phyloP scores from a whole-genome alignment of 2,797 vertebrate genomes.

The Cyprinella venusta region DNA sequence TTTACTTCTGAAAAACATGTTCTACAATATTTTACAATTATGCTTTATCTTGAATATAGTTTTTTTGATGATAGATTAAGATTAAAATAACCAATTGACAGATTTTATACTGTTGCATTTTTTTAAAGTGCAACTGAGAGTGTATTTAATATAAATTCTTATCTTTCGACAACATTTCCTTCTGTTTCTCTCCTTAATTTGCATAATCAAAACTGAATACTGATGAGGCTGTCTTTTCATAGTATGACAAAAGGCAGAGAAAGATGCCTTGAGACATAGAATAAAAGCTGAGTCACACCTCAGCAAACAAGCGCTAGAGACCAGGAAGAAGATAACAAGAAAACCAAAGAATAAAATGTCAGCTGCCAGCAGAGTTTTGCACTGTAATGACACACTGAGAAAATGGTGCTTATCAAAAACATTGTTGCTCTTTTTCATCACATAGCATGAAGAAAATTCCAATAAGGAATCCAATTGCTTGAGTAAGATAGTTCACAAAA shows the following conservation, averaged over 20 bases:
- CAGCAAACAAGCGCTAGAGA: slow-evolving; percentile 16
- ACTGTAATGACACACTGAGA: not conserved
- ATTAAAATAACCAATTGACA: not conserved
- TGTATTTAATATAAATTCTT: not conserved
- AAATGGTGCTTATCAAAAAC: slow-evolving; percentile 1
- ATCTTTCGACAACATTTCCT: not conserved
- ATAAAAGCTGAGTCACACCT: slow-evolving; percentile 36
- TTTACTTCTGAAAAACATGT: not conserved
- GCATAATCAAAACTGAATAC: not conserved
- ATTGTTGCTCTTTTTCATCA: not conserved
- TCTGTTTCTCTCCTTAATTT: not conserved
- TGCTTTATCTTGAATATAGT: not conserved
- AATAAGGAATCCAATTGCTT: not conserved
- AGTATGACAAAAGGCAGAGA: not conserved
- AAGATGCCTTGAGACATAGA: slow-evolving; percentile 24
- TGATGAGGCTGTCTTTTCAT: slow-evolving; percentile 15
- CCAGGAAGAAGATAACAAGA: not conserved
- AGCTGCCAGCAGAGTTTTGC: slow-evolving; percentile 8
- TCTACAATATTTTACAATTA: not conserved
- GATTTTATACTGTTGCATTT: not conserved
- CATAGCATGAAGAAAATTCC: not conserved
- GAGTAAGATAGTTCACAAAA: not conserved
- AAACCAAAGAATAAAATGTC: slow-evolving; percentile 12
- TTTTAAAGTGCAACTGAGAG: not conserved
- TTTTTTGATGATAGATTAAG: not conserved